Percentiles rank a stretch among this genome's conserved stretches.
phyloP scores from a whole-genome alignment of 2,113 vertebrate species.

The Cygnus buccinator region DNA sequence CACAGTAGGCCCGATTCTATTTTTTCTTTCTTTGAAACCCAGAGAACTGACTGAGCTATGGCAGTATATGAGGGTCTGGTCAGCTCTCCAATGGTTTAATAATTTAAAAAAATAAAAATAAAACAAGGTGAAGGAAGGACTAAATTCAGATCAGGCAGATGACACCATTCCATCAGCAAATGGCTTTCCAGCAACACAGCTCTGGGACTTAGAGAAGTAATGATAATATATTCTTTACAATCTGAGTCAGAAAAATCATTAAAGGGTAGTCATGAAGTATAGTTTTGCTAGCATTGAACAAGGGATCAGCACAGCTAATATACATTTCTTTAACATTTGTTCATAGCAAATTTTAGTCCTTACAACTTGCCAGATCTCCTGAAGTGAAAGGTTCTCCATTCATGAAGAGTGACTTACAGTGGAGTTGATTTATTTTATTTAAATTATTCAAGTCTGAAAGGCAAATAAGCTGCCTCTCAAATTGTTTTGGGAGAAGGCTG shows the following conservation, averaged over 20 bases:
- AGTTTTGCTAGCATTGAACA: background rate
- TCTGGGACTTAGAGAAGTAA: background rate
- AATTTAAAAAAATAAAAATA: background rate
- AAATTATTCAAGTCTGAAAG: background rate
- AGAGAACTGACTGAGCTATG: background rate
- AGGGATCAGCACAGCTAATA: background rate
- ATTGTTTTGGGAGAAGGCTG: background rate
- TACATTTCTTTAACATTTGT: background rate
- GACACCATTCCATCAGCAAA: background rate
- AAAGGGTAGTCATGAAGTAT: background rate
- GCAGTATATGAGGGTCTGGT: background rate
- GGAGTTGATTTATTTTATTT: background rate
- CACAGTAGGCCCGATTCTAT: background rate
- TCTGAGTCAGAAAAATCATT: background rate
- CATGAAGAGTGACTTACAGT: background rate
- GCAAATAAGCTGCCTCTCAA: background rate
- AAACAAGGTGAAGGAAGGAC: background rate
- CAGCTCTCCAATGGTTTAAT: background rate
- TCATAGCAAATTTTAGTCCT: background rate
- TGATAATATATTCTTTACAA: background rate
- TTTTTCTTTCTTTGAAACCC: slow-evolving; percentile 37
- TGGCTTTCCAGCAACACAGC: background rate
- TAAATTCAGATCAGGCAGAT: background rate
- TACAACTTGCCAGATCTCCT: background rate
- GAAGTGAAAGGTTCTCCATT: background rate